Base-by-base conservation (phyloP, 2,888 invertebrate species). In the Aphrophora alni region DNA sequence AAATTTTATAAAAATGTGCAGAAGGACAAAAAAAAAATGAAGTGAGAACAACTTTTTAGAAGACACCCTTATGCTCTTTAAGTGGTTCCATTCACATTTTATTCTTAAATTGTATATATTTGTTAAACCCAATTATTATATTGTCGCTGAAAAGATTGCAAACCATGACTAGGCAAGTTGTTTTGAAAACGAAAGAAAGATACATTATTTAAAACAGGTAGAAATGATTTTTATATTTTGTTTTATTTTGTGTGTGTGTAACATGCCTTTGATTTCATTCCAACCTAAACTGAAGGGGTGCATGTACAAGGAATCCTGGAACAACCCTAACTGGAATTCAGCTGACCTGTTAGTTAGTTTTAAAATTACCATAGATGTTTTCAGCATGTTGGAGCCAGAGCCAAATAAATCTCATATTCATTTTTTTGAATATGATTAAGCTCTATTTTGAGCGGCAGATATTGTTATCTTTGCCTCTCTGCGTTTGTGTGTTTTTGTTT, bases 401-500 rank as follows among this genome's bases (percentile, higher is more conserved):
- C 21, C 10, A 21, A n/a, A 21, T 21, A 10, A 21, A 59, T 59
- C n/a, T 59, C 59, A 21, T 21, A 8, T 59, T 59, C 59, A 59
- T 21, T 59, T n/a, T 2, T 21, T 59, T 59, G 59, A 59, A 59
- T 59, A 21, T 21, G 59, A 59, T 21, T 59, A 21, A 59, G 59
- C 59, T 59, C 59, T 59, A 59, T 59, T 33, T 59, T 59, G 59
- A 59, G 59, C 59, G 59, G 59, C 59, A 75, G 75, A 44, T 28
- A 74, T 77, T 77, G 75, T 75, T 80, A 76, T 80, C 51, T 80
- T 80, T 80, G 80, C 78, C 81, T 81, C 81, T 81, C 81, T 84
- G 82, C 84, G 84, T 83, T 83, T 83, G 83, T 84, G 83, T 84
- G 84, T 83, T 78, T 76, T 82, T 79, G 79, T 84, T 84, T 83